Base-by-base conservation (phyloP, 64 coral and sea anemone genomes). In the Montipora efflorescens region DNA sequence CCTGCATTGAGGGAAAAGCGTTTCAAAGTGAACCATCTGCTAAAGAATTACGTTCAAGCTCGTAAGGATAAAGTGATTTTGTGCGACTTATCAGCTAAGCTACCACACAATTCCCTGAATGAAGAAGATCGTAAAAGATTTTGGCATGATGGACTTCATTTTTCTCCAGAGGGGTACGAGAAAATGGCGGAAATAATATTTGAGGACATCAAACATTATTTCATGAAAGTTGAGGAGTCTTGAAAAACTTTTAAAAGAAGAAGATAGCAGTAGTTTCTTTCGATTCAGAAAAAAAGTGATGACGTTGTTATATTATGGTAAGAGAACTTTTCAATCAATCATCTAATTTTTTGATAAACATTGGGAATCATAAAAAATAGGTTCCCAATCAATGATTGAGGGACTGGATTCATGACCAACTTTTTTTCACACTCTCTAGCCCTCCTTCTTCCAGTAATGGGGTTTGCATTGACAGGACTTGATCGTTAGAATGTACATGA, bases 61-160 rank as follows among this genome's bases (percentile, higher is more conserved):
- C 51, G 9, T 28, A 81, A 64, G 47, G 70, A 52, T 57, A 76
- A 59, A 80, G 49, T 95, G 71, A 7, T 90, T 84, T 48, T 95
- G 46, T 84, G 68, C 7, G 93, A 95, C 72, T 77, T 95, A 46
- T 61, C 87, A 50, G 8, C 46, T 66, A 90, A 95, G 72, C 53
- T 95, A 15, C 93, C 93, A 47, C 87, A 78, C 19, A 12, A 76
- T 4, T 90, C 87, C 5, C 75, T 95, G 75, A 83, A 22, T 75
- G 4, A 79, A 3, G 93, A 95, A 50, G 93, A 95, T 53, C 74
- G 88, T 48, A 80, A 62, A 74, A 95, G 75, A 22, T 70, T 43
- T 36, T 95, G 93, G 93, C 69, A 83, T 2, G 93, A 90, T 69
- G 68, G 55, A 6, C 49, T 90, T 15, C 84, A 87, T 36, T 74